A percentile compares a stretch with the other conserved stretches of the same genome.
Evolutionary conservation across 2,113 vertebrate genomes (phyloP).

Genomic region (Poecilia latipinna): DNA sequence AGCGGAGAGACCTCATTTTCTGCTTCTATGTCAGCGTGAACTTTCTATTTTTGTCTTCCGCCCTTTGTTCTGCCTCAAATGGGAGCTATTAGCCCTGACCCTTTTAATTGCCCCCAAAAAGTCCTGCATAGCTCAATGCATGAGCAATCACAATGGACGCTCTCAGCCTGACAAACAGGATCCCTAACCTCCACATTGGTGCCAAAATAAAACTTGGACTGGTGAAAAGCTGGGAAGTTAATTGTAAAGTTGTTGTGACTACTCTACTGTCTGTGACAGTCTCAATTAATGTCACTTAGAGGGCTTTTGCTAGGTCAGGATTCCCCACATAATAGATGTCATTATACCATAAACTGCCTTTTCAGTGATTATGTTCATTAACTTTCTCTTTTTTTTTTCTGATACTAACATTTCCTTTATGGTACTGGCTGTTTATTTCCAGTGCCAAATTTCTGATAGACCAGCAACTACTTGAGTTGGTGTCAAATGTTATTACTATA

Average conservation of each 20-base stretch:
- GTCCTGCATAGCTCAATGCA: slow-evolving; percentile 25
- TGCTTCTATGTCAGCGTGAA: slow-evolving; percentile 59
- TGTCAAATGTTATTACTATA: too few species aligned
- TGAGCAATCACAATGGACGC: slow-evolving; percentile 40
- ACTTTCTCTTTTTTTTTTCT: too few species aligned
- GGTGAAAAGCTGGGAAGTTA: slow-evolving; percentile 18
- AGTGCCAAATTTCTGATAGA: too few species aligned
- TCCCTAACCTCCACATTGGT: slow-evolving; percentile 39
- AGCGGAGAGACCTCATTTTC: slow-evolving; percentile 66
- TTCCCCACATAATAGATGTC: slow-evolving; percentile 24
- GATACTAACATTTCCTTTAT: too few species aligned
- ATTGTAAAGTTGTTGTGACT: slow-evolving; percentile 32
- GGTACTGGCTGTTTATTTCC: too few species aligned
- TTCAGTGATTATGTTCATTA: too few species aligned
- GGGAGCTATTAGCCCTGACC: slow-evolving; percentile 48
- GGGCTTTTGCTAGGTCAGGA: slow-evolving; percentile 19
- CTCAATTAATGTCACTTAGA: slow-evolving; percentile 32
- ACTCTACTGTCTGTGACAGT: slow-evolving; percentile 34
- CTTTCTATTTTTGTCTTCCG: slow-evolving; percentile 68
- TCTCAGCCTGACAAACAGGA: slow-evolving; percentile 26
- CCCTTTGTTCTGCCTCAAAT: slow-evolving; percentile 63
- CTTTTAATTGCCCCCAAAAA: slow-evolving; percentile 66
- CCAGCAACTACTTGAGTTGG: too few species aligned
- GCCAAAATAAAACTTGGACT: slow-evolving; percentile 21
- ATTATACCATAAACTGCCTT: slow-evolving; percentile 8